Base-by-base conservation (phyloP, 2,888 invertebrate species). In the Aphidius colemani region DNA sequence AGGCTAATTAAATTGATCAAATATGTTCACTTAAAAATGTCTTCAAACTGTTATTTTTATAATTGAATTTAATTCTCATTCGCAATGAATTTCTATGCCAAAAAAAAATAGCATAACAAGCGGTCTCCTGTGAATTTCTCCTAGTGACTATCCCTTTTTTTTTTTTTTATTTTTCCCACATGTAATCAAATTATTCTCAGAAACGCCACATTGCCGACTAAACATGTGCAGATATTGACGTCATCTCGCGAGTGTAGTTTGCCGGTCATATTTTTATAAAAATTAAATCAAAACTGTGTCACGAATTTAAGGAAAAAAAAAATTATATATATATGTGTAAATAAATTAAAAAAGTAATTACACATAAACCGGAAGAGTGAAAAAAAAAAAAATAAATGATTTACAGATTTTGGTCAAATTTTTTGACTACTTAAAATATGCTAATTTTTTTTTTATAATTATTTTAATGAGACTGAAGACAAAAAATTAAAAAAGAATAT, bases 151-250 rank as follows among this genome's bases (percentile, higher is more conserved):
- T 30, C 30, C 30, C 5, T 2, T 30, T 30, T 30, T 30, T 30
- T 30, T 30, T 30, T 30, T 30, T 3, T 18, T 18, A 69, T 70
- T 71, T 46, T 57, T 71, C 67, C 70, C 64, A 72, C 74, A 76
- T 2, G 30, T 76, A 77, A 77, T 75, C 74, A 75, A 75, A 75
- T 74, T 77, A 76, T 77, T 77, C 77, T 73, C 74, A 71, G 72
- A 72, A 71, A 66, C 44, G 43, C 64, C 69, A 67, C 66, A 68
- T 65, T 67, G 69, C 65, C 65, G 65, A 62, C 67, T 65, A 67
- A 74, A 72, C 76, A 75, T 74, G 71, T 64, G 59, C 64, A 69
- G 30, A 53, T 46, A 45, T 63, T 74, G 73, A 75, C 74, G 72
- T 75, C 75, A 75, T 59, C 65, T n/a, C 57, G 50, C 59, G 64